phyloP scores from a whole-genome alignment of 2,797 vertebrate species.

The Lagorchestes hirsutus region DNA sequence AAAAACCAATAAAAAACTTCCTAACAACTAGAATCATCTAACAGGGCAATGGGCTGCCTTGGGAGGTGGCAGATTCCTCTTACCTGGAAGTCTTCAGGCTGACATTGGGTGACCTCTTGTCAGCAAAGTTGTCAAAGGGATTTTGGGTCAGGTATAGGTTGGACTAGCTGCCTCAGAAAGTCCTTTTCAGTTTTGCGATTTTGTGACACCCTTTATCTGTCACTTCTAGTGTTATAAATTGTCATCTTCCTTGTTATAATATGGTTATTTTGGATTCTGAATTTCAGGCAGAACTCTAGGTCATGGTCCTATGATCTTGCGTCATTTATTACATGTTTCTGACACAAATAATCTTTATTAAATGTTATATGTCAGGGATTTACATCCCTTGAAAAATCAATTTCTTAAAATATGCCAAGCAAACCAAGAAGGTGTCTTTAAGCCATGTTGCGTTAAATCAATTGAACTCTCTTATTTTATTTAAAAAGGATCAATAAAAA shows the following conservation, averaged over 20 bases:
- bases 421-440: not conserved
- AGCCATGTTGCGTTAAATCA: not conserved
- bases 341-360: not conserved
- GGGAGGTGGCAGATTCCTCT: not conserved
- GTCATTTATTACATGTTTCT: not conserved
- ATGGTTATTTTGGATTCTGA: not conserved
- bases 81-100: not conserved
- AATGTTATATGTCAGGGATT: not conserved
- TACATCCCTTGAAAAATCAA: not conserved
- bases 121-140: not conserved
- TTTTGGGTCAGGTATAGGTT: not conserved
- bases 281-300: not conserved
- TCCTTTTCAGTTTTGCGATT: not conserved
- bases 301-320: not conserved
- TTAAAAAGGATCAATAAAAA: not conserved
- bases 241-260: not conserved
- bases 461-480: not conserved
- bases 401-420: not conserved
- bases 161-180: not conserved
- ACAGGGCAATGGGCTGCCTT: not conserved
- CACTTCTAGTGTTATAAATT: not conserved
- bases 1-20: not conserved
- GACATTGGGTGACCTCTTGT: not conserved
- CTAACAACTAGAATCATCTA: not conserved
- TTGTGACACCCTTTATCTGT: not conserved